Base-by-base conservation (phyloP, 1,140 invertebrate species). In the Antheraea pernyi region DNA sequence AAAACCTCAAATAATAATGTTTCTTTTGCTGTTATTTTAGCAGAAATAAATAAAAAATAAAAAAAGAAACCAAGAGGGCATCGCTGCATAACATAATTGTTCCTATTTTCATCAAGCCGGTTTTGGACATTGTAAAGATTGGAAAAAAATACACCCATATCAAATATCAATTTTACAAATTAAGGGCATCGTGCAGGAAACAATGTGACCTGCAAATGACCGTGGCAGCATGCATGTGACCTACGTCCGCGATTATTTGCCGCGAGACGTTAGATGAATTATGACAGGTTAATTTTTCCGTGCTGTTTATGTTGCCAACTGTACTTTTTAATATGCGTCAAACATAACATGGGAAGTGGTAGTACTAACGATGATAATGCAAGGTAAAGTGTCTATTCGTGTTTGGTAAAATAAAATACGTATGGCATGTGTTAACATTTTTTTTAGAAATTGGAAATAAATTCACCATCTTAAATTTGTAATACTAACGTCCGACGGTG, bases 171-270 rank as follows among this genome's bases (percentile, higher is more conserved):
- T 9, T 22, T 19, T 10, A 13, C 59, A 61, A 36, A 36, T 61
- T 22, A 61, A 61, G 59, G 59, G 59, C 59, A 39, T 64, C 62
- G 19, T 64, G 13, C 10, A 64, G 62, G 62, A 64, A 64, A 16
- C 62, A 36, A 39, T 37, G 19, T 64, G 46, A 53, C 46, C 16
- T 53, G 46, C 46, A 53, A 53, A 53, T 16, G 62, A 42, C 62
- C 30, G 18, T 64, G 62, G 37, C 13, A 16, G 62, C 16, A 0
- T 37, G 36, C 10, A 30, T 36, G 61, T 19, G 61, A 8, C 1
- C 22, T 63, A 19, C 61, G 61, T 63, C 8, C 58, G 39, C 58
- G 7, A 59, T 16, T 11, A 5, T 61, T 18, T 61, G 1, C 9
- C 59, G 59, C 30, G 19, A 13, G 10, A 61, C 59, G 59, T n/a